phyloP scores from a whole-genome alignment of 2,888 invertebrate genomes.

The Mesorhabditis belari region DNA sequence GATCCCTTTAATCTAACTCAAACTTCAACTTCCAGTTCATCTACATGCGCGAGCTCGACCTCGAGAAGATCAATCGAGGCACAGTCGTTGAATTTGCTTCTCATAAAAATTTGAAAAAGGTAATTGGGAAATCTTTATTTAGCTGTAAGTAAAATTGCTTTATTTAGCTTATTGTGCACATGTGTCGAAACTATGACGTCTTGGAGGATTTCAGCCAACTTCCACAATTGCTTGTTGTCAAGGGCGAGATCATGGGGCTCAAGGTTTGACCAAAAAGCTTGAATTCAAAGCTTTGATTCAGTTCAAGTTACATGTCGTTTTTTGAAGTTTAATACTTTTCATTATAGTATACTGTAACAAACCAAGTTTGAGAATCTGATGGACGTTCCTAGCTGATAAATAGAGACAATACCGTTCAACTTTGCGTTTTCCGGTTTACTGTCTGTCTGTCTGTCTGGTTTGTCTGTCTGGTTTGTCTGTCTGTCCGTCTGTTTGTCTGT shows the following conservation, averaged over 20 bases:
- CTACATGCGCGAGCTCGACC: conserved; percentile 51
- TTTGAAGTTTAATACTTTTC: too few relatives aligned
- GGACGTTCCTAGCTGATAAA: too few relatives aligned
- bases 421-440: too few relatives aligned
- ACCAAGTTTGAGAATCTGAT: too few relatives aligned
- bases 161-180: conserved; percentile 36
- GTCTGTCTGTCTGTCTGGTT: too few relatives aligned
- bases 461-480: too few relatives aligned
- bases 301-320: too few relatives aligned
- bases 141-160: too few relatives aligned
- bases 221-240: conserved; percentile 51
- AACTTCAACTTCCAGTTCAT: conserved; percentile 43
- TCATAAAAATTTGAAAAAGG: conserved; percentile 48
- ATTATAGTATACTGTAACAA: too few relatives aligned
- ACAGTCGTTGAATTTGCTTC: conserved; percentile 49
- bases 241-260: conserved; percentile 51
- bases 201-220: conserved; percentile 48
- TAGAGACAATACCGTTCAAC: too few relatives aligned
- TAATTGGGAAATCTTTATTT: conserved; percentile 5
- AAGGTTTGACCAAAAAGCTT: conserved; percentile 33
- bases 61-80: conserved; percentile 51
- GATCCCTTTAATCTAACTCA: not conserved
- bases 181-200: conserved; percentile 52
- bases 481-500: too few relatives aligned
- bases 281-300: too few relatives aligned